These are phyloP conservation scores for Hippoglossus hippoglossus DNA, from an alignment of 2,797 vertebrate species.

Conservation along the genomic window DNA sequence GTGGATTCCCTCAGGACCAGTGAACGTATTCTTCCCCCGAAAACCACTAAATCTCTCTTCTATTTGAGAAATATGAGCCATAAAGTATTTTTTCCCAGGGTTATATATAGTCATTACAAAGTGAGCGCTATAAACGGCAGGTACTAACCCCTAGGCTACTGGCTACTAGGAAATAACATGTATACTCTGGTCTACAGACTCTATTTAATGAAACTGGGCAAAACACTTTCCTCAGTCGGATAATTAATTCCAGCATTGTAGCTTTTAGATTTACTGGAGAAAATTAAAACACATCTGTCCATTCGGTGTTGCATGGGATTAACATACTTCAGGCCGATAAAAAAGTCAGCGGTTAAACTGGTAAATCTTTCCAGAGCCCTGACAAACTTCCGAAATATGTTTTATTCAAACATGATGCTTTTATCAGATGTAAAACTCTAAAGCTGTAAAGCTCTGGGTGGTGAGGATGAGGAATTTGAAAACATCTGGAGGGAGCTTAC, in stretches of 20 bases:
- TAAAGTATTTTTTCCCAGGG: not conserved
- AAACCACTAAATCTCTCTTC: not conserved
- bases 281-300: constrained; percentile 24
- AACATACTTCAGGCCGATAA: not conserved
- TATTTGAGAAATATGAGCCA: not conserved
- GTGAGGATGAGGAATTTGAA: no score
- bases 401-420: not conserved
- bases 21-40: not conserved
- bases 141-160: constrained; percentile 6
- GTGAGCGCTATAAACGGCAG: constrained; percentile 15
- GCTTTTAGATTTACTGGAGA: constrained; percentile 16
- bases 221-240: constrained; percentile 3
- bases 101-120: constrained; percentile 17
- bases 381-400: not conserved
- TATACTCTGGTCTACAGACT: constrained; percentile 22
- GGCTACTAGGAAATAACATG: not conserved
- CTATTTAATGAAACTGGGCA: constrained; percentile 25
- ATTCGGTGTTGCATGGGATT: not conserved
- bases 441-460: no score
- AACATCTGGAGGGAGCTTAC: no score
- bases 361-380: not conserved
- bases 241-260: constrained; percentile 9
- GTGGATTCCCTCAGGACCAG: constrained; percentile 10
- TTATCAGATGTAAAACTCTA: not conserved
- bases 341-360: not conserved